Evolutionary conservation across 2,888 invertebrate genomes (phyloP), one percentile per base, ranked within the genome.

Genomic region (Sycophila texana): DNA sequence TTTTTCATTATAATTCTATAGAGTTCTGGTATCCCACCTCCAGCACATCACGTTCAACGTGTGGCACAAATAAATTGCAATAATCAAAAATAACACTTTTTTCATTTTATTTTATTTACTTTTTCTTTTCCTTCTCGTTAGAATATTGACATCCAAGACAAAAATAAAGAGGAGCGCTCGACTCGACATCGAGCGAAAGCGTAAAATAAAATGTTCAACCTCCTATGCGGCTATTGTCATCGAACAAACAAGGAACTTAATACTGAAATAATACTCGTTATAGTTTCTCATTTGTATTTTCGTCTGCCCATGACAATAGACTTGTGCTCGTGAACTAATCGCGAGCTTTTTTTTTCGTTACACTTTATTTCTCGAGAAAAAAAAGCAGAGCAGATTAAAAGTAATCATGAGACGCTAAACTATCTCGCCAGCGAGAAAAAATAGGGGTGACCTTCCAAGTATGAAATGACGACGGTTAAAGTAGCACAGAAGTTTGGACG

Each of bases 351-450:
- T 5, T 65, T 57, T 20, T 26, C 16, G 58, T 39, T 39, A 39
- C 7, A 39, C 7, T 39, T 12, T 61, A 4, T 63, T 61, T 4
- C 55, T 20, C 51, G 14, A 51, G 4, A 72, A 66, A 66, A 75
- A 16, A 3, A 63, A 61, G 60, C 55, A 26, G 57, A 53, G 16
- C 10, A 72, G 39, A 7, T 26, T 61, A 77, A 20, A 74, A 77
- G 67, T 71, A 39, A 39, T 39, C 7, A 39, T 39, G 39, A 39
- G 39, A 66, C 63, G 39, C 73, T 55, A 80, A 77, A 78, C 77
- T 74, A 80, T 88, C 88, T 88, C 87, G 87, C 88, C 87, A 72
- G 87, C 87, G 88, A 87, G 88, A 86, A 86, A 83, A 67, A 76
- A 39, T 39, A 73, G 57, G 55, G 47, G 39, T 26, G 10, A 30